Evolutionary conservation across 1,140 invertebrate species (phyloP).

Genomic region (Coelopa frigida): DNA sequence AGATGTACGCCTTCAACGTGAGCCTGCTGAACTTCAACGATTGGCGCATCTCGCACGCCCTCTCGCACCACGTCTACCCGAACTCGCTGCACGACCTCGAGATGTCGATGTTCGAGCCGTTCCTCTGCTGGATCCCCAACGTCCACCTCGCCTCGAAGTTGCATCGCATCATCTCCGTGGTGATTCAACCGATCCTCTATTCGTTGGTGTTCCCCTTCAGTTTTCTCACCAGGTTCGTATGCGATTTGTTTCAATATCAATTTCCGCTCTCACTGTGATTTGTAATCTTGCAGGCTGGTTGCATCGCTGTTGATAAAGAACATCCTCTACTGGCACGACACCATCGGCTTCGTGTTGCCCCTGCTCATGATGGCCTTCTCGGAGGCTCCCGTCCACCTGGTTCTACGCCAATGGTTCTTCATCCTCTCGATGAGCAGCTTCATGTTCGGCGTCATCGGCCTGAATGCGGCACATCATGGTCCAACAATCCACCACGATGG

Average conservation of each 20-base stretch:
- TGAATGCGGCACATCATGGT: conserved; percentile 75
- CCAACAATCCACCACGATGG: conserved; percentile 76
- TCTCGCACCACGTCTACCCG: conserved; percentile 74
- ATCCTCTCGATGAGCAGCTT: conserved; percentile 54
- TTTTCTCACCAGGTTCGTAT: background rate
- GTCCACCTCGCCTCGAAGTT: conserved; percentile 42
- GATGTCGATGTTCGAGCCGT: conserved; percentile 61
- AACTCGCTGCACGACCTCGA: conserved; percentile 74
- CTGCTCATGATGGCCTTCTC: conserved; percentile 46
- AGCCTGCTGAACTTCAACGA: conserved; percentile 54
- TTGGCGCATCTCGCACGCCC: conserved; percentile 66
- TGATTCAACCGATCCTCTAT: conserved; percentile 50
- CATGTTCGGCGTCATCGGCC: conserved; percentile 56
- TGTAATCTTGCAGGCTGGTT: conserved; percentile 18
- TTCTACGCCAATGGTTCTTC: conserved; percentile 51
- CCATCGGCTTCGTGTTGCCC: conserved; percentile 49
- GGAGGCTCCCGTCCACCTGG: conserved; percentile 18
- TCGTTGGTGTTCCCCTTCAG: conserved; percentile 32
- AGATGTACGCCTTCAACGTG: conserved; percentile 74
- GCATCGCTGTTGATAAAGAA: conserved; percentile 20
- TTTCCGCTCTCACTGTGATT: background rate
- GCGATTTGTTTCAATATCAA: background rate
- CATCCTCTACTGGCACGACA: conserved; percentile 35
- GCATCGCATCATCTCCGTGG: conserved; percentile 40
- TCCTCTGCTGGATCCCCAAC: conserved; percentile 57